Evolutionary conservation across 2,888 invertebrate species (phyloP).

Genomic region (Sesia bembeciformis): DNA sequence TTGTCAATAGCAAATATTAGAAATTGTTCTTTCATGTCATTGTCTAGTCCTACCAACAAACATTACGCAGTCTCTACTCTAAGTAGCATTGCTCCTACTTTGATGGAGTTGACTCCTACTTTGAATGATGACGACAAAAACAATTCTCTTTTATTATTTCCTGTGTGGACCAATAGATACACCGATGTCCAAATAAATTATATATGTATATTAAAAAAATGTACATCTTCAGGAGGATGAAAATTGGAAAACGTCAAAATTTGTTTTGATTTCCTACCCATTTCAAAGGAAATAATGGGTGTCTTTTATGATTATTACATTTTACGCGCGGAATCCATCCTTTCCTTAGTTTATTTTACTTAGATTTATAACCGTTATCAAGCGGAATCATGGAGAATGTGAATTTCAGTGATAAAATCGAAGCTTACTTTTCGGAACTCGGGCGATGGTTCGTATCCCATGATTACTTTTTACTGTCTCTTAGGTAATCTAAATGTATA

Average conservation of each 20-base stretch:
- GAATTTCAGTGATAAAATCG: conserved; percentile 79
- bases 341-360: conserved; percentile 12
- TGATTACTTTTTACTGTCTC: conserved; percentile 4
- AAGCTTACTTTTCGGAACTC: conserved; percentile 78
- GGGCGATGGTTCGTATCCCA: conserved; percentile 77
- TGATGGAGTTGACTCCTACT: too few relatives aligned
- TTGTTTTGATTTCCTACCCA: conserved; percentile 22
- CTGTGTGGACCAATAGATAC: too few relatives aligned
- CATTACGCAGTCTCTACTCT: too few relatives aligned
- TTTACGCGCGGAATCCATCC: conserved; percentile 13
- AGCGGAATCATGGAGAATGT: conserved; percentile 43
- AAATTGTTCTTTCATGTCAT: too few relatives aligned
- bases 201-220: too few relatives aligned
- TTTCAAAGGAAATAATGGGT: conserved; percentile 19
- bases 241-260: conserved; percentile 21
- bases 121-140: too few relatives aligned
- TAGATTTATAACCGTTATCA: conserved; percentile 7
- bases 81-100: too few relatives aligned
- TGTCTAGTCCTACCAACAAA: too few relatives aligned
- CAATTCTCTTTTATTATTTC: too few relatives aligned
- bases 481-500: neutral
- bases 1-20: too few relatives aligned
- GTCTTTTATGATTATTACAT: neutral
- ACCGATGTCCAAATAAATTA: too few relatives aligned
- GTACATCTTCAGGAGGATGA: too few relatives aligned